phyloP scores from a whole-genome alignment of 2,888 invertebrate genomes.

The Cryptus armator region DNA sequence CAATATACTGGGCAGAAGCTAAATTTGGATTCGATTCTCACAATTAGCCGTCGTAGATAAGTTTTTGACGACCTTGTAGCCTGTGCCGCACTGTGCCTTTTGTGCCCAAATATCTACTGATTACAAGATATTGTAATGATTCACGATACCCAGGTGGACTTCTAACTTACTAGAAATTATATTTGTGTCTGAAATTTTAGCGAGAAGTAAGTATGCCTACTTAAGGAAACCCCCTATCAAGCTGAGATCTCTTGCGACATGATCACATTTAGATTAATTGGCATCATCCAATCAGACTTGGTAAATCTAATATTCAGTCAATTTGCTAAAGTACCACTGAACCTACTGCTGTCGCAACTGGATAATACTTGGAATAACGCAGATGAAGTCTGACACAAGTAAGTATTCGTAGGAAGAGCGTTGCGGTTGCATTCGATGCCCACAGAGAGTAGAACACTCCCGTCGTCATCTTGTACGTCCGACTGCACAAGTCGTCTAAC shows the following conservation, averaged over 20 bases:
- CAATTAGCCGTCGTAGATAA: too few relatives aligned
- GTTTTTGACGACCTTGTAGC: too few relatives aligned
- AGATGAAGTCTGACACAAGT: conserved; percentile 18
- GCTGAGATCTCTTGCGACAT: not conserved
- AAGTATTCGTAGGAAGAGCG: conserved; percentile 29
- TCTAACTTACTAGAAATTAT: not conserved
- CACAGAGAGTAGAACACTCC: conserved; percentile 27
- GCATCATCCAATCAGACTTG: conserved; percentile 41
- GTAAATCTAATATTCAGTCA: conserved; percentile 38
- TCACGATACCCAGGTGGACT: not conserved
- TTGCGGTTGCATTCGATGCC: not conserved
- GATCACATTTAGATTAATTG: conserved; percentile 17
- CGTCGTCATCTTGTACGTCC: conserved; percentile 47
- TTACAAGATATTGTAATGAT: not conserved
- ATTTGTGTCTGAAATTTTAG: not conserved
- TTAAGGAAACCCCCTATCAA: not conserved
- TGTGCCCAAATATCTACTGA: too few relatives aligned
- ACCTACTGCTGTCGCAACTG: conserved; percentile 35
- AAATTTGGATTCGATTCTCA: not conserved
- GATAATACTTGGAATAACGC: conserved; percentile 34
- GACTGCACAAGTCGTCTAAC: conserved; percentile 61
- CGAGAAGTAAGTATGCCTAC: not conserved
- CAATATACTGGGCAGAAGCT: not conserved
- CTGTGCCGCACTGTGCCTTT: too few relatives aligned
- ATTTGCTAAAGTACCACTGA: conserved; percentile 34